Evolutionary conservation across 2,113 vertebrate genomes (phyloP).

Genomic region (Uria lomvia): DNA sequence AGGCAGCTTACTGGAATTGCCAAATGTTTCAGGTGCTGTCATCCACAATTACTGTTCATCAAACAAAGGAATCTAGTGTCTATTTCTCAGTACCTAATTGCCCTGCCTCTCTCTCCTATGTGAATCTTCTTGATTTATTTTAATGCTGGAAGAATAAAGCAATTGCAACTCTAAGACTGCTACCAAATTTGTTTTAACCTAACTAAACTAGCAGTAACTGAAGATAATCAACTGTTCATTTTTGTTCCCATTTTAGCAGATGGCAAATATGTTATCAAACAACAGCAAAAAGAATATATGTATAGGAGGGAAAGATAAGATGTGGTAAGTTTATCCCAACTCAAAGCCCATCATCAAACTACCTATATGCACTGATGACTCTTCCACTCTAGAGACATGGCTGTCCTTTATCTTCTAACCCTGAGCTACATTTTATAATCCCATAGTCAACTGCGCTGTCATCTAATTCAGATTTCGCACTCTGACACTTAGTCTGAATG

Average conservation of each 20-base stretch:
- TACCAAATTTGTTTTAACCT: not conserved
- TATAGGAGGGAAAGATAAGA: not conserved
- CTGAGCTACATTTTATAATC: not conserved
- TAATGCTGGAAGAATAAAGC: not conserved
- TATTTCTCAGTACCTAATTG: not conserved
- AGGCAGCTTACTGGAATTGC: constrained; percentile 12
- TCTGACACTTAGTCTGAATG: not conserved
- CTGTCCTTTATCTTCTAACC: not conserved
- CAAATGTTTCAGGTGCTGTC: constrained; percentile 51
- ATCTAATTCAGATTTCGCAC: not conserved
- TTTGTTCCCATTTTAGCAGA: not conserved
- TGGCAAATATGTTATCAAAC: not conserved
- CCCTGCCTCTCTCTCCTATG: not conserved
- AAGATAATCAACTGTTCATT: not conserved
- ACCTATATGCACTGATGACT: not conserved
- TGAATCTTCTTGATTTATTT: not conserved
- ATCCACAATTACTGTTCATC: not conserved
- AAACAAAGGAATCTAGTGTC: constrained; percentile 28
- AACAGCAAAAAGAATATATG: accelerated
- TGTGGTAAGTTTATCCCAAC: not conserved
- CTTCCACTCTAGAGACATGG: not conserved
- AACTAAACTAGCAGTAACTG: not conserved
- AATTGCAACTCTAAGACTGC: not conserved
- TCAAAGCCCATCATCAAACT: not conserved
- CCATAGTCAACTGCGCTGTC: not conserved